Conservation (phyloP, 2,797 vertebrate species). For the Aratinga solstitialis region DNA sequence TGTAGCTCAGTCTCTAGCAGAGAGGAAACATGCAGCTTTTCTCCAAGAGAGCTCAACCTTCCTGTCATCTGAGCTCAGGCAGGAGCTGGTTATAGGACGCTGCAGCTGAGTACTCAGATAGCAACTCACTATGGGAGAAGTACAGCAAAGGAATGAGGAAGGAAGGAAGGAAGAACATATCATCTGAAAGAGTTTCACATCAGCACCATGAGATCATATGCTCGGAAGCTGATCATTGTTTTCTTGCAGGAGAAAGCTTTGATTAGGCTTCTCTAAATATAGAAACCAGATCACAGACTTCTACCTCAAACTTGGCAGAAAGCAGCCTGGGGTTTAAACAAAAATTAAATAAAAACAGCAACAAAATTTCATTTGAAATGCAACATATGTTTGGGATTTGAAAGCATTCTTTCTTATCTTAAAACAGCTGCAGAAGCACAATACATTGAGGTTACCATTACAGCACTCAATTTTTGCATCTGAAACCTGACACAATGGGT, state of each 20-base stretch:
- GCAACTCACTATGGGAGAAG: neutral
- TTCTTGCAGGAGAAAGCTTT: constrained; percentile 42
- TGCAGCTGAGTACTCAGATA: neutral
- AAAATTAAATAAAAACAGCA: neutral
- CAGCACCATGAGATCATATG: constrained; percentile 60
- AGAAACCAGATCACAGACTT: constrained; percentile 35
- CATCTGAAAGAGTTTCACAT: constrained; percentile 10
- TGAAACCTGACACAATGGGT: neutral
- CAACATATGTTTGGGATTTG: neutral
- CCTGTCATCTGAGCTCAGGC: neutral
- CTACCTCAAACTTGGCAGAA: constrained; percentile 58
- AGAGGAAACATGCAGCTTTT: neutral
- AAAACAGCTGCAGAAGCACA: constrained; percentile 26
- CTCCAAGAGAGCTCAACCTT: neutral
- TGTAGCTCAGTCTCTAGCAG: neutral
- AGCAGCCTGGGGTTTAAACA: neutral
- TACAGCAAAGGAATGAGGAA: neutral
- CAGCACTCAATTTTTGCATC: neutral
- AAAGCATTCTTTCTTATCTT: neutral
- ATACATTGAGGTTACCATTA: neutral
- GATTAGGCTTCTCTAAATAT: constrained; percentile 52
- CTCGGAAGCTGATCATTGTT: constrained; percentile 35
- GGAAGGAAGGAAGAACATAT: neutral
- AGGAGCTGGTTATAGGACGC: neutral
- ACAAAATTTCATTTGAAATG: neutral